A percentile compares a stretch with the other conserved stretches of the same genome.
Evolutionary conservation across 1,140 invertebrate species (phyloP).

Genomic region (Philaenus spumarius): DNA sequence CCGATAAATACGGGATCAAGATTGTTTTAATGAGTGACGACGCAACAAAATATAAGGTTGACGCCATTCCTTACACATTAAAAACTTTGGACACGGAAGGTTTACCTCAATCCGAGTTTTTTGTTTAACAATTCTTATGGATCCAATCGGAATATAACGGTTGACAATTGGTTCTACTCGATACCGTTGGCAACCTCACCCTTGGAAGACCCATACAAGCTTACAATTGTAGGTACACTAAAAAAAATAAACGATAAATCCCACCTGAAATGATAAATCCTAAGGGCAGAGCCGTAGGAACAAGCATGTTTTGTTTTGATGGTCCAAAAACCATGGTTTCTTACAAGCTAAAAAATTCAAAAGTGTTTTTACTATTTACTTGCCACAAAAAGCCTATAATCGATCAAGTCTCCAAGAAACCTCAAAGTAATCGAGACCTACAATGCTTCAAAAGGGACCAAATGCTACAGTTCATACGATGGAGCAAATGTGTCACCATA

Average conservation of each 20-base stretch:
- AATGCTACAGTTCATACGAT: too few relatives aligned
- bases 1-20: conserved; percentile 39
- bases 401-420: conserved; percentile 26
- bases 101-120: conserved; percentile 17
- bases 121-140: conserved; percentile 29
- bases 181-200: conserved; percentile 21
- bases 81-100: conserved; percentile 27
- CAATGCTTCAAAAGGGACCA: too few relatives aligned
- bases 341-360: conserved; percentile 24
- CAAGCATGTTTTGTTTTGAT: conserved; percentile 26
- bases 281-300: conserved; percentile 3
- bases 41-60: conserved; percentile 33
- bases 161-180: conserved; percentile 35
- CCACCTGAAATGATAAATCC: conserved; percentile 19
- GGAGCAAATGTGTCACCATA: too few relatives aligned
- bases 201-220: conserved; percentile 19
- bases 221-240: conserved; percentile 31
- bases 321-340: conserved; percentile 23
- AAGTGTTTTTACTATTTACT: conserved; percentile 20
- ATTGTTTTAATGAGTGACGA: conserved; percentile 34
- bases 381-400: conserved; percentile 18
- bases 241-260: conserved; percentile 30
- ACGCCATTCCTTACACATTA: conserved; percentile 35
- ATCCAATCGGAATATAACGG: conserved; percentile 33
- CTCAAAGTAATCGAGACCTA: conserved; percentile 35